Percentiles rank a stretch among this genome's conserved stretches.
phyloP scores from a whole-genome alignment of 2,888 invertebrate genomes.

The Mythimna pallens region DNA sequence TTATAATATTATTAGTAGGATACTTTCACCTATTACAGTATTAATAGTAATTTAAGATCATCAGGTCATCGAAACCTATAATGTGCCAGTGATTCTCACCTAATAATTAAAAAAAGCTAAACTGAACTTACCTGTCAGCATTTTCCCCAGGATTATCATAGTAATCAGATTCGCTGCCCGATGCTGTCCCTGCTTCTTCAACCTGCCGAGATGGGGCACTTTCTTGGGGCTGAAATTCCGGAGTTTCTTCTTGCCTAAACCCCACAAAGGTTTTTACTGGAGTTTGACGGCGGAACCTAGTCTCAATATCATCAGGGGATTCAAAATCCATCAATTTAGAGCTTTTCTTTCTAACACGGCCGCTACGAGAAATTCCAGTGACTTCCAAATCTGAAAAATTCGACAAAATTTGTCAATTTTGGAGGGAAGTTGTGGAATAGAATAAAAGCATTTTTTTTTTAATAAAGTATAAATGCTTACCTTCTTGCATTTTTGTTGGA shows the following conservation, averaged over 20 bases:
- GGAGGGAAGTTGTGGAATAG: slow-evolving; percentile 41
- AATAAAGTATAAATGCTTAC: slow-evolving; percentile 43
- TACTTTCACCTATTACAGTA: no score
- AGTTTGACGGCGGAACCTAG: slow-evolving; percentile 87
- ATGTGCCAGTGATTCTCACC: no score
- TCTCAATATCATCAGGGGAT: slow-evolving; percentile 96
- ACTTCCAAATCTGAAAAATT: slow-evolving; percentile 93
- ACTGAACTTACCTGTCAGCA: slow-evolving; percentile 81
- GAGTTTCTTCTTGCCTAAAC: slow-evolving; percentile 76
- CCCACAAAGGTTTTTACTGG: slow-evolving; percentile 78
- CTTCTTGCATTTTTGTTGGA: slow-evolving; percentile 68
- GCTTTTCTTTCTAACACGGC: slow-evolving; percentile 97
- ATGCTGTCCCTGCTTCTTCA: slow-evolving; percentile 82
- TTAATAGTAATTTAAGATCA: no score
- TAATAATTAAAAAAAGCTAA: not conserved
- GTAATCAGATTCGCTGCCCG: slow-evolving; percentile 87
- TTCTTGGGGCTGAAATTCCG: slow-evolving; percentile 74
- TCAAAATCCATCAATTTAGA: slow-evolving; percentile 98
- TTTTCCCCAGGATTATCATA: slow-evolving; percentile 86
- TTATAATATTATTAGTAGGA: no score
- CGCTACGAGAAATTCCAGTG: slow-evolving; percentile 96
- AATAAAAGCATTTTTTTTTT: not conserved
- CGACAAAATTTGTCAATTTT: slow-evolving; percentile 36
- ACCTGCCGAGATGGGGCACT: slow-evolving; percentile 68
- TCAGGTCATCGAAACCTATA: no score